These are phyloP conservation scores for Saccostrea echinata DNA, from an alignment of 1,140 invertebrate genomes.

Conservation along the genomic window DNA sequence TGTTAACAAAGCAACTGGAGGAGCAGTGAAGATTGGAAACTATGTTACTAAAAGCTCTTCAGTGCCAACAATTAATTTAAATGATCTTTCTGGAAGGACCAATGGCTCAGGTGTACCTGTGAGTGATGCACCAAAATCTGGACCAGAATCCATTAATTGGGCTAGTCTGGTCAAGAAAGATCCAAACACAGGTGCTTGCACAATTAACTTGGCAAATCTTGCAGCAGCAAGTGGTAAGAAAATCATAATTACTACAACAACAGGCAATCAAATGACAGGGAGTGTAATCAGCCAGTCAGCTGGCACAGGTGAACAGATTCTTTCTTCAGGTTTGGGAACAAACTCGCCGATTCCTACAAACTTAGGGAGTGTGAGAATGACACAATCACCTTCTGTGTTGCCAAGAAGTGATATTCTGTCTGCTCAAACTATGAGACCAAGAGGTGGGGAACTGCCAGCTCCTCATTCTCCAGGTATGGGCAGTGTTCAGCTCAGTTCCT, in stretches of 20 bases:
- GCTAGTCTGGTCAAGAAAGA: constrained; percentile 10
- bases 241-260: constrained; percentile 53
- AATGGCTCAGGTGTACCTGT: neutral
- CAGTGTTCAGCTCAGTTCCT: neutral
- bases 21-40: constrained; percentile 46
- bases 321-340: neutral
- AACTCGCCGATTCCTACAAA: neutral
- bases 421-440: neutral
- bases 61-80: constrained; percentile 35
- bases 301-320: neutral
- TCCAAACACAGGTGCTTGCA: constrained; percentile 4
- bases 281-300: neutral
- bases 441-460: neutral
- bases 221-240: constrained; percentile 53
- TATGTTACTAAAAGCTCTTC: constrained; percentile 27
- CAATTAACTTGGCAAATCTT: constrained; percentile 51
- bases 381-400: constrained; percentile 60
- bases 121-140: constrained; percentile 6
- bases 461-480: neutral
- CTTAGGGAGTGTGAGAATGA: neutral
- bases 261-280: neutral
- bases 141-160: constrained; percentile 20
- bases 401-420: constrained; percentile 46
- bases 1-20: neutral
- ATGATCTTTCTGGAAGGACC: constrained; percentile 14